phyloP scores from a whole-genome alignment of 1,140 invertebrate species.

The Diuraphis noxia region DNA sequence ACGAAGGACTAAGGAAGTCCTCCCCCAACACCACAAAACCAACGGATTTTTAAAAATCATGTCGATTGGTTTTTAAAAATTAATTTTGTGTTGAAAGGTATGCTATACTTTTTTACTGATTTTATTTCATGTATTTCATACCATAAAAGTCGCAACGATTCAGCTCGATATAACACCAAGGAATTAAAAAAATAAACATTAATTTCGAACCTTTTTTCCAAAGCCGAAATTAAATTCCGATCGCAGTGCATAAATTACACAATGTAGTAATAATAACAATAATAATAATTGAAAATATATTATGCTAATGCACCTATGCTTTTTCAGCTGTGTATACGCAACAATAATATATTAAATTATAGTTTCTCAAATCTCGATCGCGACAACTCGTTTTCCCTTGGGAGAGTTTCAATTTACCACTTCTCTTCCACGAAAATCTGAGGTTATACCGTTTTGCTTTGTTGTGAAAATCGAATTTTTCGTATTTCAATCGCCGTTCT shows the following conservation, averaged over 20 bases:
- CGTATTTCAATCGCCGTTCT: not conserved
- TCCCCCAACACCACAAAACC: not conserved
- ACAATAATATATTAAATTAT: not conserved
- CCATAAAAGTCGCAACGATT: not conserved
- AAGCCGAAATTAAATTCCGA: not conserved
- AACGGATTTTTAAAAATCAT: not conserved
- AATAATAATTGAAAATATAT: not conserved
- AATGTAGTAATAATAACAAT: not conserved
- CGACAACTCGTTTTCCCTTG: not conserved
- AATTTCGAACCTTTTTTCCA: not conserved
- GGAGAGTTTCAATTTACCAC: not conserved
- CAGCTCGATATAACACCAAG: not conserved
- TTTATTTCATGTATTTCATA: no score
- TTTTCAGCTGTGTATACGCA: not conserved
- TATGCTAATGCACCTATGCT: not conserved
- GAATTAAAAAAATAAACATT: not conserved
- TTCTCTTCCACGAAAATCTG: not conserved
- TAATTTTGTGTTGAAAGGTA: not conserved
- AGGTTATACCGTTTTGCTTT: not conserved
- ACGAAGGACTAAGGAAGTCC: accelerated
- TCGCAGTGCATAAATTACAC: not conserved
- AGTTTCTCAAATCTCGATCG: not conserved
- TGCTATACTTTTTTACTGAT: no score
- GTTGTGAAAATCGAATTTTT: not conserved
- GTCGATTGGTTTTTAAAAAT: not conserved